phyloP scores from a whole-genome alignment of 2,113 vertebrate species.

The Suricata suricatta region DNA sequence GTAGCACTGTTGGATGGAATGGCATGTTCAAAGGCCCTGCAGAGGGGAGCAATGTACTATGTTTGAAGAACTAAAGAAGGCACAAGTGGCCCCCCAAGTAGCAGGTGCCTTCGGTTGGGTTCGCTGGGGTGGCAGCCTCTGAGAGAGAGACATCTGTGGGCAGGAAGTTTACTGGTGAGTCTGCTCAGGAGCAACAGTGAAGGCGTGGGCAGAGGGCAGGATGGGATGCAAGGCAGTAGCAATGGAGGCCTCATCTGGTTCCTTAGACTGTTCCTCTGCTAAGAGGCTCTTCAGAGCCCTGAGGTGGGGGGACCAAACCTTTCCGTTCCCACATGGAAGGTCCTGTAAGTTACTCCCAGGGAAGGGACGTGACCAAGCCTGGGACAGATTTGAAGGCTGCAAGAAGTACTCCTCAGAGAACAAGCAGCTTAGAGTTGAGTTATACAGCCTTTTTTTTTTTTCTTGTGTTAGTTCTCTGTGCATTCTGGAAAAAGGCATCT shows the following conservation, averaged over 20 bases:
- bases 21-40: not conserved
- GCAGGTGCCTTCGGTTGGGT: not conserved
- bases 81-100: not conserved
- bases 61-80: not conserved
- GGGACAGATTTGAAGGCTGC: not conserved
- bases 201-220: not conserved
- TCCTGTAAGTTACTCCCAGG: not conserved
- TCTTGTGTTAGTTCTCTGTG: not conserved
- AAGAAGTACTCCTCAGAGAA: not conserved
- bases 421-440: not conserved
- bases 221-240: not conserved
- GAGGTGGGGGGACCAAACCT: not conserved
- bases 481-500: not conserved
- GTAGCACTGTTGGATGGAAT: rapidly evolving
- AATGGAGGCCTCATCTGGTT: not conserved
- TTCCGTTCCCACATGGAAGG: not conserved
- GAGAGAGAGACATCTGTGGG: not conserved
- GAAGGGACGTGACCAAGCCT: not conserved
- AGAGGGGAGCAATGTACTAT: not conserved
- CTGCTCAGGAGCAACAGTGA: not conserved
- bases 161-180: not conserved
- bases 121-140: not conserved
- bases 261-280: not conserved
- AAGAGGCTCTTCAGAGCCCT: not conserved
- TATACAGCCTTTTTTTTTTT: not conserved